Base-by-base conservation (phyloP, 1,140 invertebrate genomes). In the Hycleus phaleratus region DNA sequence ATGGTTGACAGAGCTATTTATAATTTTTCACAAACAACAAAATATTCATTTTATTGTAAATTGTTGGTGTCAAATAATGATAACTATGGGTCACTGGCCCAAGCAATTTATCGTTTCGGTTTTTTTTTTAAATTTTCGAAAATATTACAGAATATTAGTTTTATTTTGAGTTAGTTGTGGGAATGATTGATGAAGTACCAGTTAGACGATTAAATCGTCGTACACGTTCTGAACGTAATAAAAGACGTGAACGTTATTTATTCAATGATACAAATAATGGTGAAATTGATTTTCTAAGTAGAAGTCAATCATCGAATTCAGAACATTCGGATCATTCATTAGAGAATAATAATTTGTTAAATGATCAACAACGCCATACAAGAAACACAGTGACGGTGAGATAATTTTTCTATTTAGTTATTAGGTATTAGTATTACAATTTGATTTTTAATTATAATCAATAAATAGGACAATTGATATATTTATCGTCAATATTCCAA, bases 221-320 rank as follows among this genome's bases (percentile, higher is more conserved):
- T 57, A 67, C 68, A 42, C 64, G 69, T 40, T 50, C 61, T 45
- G 67, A 71, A 60, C 65, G 69, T 52, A 71, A 62, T n/a, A 69
- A 67, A 49, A 60, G 69, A 46, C 61, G 69, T 18, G 62, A 71
- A 60, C 46, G 69, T 60, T 71, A 71, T 62, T 62, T 69, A 38
- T 55, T 62, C 49, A 61, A 59, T 46, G 52, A 61, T 49, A 45
- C 57, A 8, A 50, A 56, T 57, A 59, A 64, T 42, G 9, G 40
- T 42, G 46, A 54, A 24, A 45, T 32, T 18, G 56, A 57, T 45
- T 48, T 43, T 55, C 50, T 58, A 45, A 56, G 56, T n/a, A 26
- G 48, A 49, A 26, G n/a, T 46, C 62, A 26, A 3, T 58, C 56
- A 8, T 45, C 55, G 5, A 49, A 56, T 49, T 64, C 62, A 26